phyloP scores from a whole-genome alignment of 2,797 vertebrate genomes.

The Oryzias dopingdopingensis region DNA sequence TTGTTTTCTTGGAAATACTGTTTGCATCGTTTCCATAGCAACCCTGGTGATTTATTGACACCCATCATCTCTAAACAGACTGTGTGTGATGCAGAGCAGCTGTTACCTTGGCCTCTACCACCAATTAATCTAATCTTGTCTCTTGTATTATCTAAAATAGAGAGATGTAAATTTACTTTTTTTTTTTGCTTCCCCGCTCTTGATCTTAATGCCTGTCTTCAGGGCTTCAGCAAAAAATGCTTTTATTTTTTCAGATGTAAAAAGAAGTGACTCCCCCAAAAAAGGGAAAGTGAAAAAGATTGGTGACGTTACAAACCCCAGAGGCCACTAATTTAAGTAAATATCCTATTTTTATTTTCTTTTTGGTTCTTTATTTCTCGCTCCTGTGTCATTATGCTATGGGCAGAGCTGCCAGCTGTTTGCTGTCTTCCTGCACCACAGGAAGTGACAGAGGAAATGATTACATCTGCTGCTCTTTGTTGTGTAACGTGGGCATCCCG shows the following conservation, averaged over 20 bases:
- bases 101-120: slow-evolving; percentile 69
- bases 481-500: slow-evolving; percentile 20
- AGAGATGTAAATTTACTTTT: slow-evolving; percentile 4
- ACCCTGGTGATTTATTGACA: slow-evolving; percentile 69
- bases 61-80: slow-evolving; percentile 65
- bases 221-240: slow-evolving; percentile 22
- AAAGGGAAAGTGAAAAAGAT: slow-evolving; percentile 27
- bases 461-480: slow-evolving; percentile 42
- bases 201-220: not conserved
- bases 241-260: slow-evolving; percentile 26
- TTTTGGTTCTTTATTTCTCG: slow-evolving; percentile 19
- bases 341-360: slow-evolving; percentile 10
- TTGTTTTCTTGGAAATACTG: slow-evolving; percentile 54
- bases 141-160: not conserved
- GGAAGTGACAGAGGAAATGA: slow-evolving; percentile 66
- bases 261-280: slow-evolving; percentile 31
- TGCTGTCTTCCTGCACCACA: slow-evolving; percentile 50
- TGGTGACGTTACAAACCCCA: slow-evolving; percentile 21
- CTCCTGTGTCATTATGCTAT: slow-evolving; percentile 33
- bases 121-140: slow-evolving; percentile 43
- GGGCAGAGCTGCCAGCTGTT: slow-evolving; percentile 63
- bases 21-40: slow-evolving; percentile 76
- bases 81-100: slow-evolving; percentile 73
- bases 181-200: slow-evolving; percentile 5
- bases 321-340: slow-evolving; percentile 20